Evolutionary conservation across 2,797 vertebrate genomes (phyloP).

Genomic region (Siniperca scherzeri): DNA sequence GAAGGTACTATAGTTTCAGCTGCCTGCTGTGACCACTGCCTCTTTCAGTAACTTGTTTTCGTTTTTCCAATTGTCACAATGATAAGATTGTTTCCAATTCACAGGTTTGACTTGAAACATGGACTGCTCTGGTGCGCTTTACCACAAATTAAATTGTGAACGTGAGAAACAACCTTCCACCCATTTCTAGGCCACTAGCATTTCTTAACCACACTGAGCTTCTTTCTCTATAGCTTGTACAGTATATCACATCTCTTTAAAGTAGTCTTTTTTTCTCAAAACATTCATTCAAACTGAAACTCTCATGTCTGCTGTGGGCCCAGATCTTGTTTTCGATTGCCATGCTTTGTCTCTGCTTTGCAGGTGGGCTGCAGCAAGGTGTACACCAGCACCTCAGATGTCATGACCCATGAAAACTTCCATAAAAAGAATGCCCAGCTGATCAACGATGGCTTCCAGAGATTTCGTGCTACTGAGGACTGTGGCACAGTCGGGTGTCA

Average conservation of each 20-base stretch:
- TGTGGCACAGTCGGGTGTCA: conserved; percentile 97
- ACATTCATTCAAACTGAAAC: conserved; percentile 69
- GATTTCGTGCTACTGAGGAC: conserved; percentile 98
- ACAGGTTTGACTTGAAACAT: conserved; percentile 51
- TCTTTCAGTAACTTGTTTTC: conserved; percentile 61
- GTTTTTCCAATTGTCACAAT: conserved; percentile 64
- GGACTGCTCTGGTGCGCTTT: conserved; percentile 21
- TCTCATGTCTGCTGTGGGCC: conserved; percentile 43
- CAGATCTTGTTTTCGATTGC: conserved; percentile 49
- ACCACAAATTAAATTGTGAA: conserved; percentile 67
- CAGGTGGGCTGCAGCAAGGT: conserved; percentile 99
- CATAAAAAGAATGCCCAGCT: conserved; percentile 99
- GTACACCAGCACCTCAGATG: conserved; percentile 98
- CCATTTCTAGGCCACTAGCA: conserved; percentile 77
- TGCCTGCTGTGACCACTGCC: conserved; percentile 66
- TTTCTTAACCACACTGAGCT: conserved; percentile 71
- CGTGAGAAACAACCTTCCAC: conserved; percentile 63
- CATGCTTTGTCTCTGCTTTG: conserved; percentile 47
- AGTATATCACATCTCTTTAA: conserved; percentile 58
- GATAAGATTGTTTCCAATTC: conserved; percentile 62
- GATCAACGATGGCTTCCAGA: conserved; percentile 99
- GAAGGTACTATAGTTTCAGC: conserved; percentile 73
- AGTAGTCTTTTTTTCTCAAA: conserved; percentile 49
- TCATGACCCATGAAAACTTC: conserved; percentile 99
- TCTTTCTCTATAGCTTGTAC: conserved; percentile 35